Percentiles rank a stretch among this genome's conserved stretches.
These are phyloP conservation scores for Spermophilus dauricus DNA, from an alignment of 2,113 vertebrate genomes.

Conservation along the genomic window DNA sequence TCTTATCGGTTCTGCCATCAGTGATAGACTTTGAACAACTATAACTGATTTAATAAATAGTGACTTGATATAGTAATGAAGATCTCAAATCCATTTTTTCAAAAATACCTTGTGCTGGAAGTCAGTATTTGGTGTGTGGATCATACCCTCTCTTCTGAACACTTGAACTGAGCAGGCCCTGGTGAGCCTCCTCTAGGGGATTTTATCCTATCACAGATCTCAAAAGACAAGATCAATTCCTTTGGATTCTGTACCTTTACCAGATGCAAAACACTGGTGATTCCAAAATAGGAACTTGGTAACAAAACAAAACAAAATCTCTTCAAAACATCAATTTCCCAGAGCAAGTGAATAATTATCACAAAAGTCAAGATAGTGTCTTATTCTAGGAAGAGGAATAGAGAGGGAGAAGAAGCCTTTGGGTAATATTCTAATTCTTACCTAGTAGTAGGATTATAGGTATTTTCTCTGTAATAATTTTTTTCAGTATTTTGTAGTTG, in stretches of 20 bases:
- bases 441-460: not conserved
- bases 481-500: not conserved
- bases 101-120: not conserved
- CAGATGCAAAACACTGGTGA: not conserved
- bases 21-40: constrained; percentile 12
- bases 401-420: not conserved
- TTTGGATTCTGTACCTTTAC: not conserved
- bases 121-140: not conserved
- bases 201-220: not conserved
- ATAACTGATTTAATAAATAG: constrained; percentile 52
- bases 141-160: not conserved
- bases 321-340: not conserved
- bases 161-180: not conserved
- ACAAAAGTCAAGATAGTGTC: not conserved
- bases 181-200: not conserved
- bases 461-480: not conserved
- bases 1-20: not conserved
- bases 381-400: not conserved
- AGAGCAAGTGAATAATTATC: constrained; percentile 31
- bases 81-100: not conserved
- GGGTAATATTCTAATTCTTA: not conserved
- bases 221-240: not conserved
- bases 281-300: not conserved
- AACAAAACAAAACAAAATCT: not conserved
- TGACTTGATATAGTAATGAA: not conserved